A percentile compares a stretch with the other conserved stretches of the same genome.
Conservation (phyloP, 2,113 vertebrate species). For the Pedetes capensis region DNA sequence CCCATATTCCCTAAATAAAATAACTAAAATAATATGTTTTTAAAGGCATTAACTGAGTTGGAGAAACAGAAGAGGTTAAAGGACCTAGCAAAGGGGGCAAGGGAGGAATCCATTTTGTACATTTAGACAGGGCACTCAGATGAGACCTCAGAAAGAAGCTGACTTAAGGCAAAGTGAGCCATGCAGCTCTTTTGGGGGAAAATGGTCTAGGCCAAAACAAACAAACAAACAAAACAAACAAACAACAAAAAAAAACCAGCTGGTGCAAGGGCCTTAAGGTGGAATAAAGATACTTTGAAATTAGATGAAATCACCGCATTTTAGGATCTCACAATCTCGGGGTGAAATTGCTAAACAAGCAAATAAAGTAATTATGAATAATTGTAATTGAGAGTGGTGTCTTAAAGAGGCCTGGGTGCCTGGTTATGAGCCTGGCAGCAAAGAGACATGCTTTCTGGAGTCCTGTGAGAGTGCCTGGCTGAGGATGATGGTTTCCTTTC, state of each 20-base stretch:
- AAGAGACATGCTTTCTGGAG: neutral
- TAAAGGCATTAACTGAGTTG: neutral
- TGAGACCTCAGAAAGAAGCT: neutral
- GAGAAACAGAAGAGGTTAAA: neutral
- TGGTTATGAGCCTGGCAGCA: neutral
- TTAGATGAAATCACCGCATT: neutral
- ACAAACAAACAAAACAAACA: too few relatives aligned
- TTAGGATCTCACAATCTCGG: neutral
- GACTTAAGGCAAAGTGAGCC: neutral
- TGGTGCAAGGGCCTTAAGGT: too few relatives aligned
- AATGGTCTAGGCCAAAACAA: neutral
- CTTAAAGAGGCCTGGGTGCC: neutral
- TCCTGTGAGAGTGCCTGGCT: neutral
- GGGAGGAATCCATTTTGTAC: neutral
- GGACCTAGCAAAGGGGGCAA: neutral
- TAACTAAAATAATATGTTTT: neutral
- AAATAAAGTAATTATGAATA: slow-evolving; percentile 23
- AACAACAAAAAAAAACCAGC: too few relatives aligned
- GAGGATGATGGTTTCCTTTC: neutral
- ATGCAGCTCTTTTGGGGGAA: fast-evolving
- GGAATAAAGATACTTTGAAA: too few relatives aligned
- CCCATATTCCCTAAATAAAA: neutral
- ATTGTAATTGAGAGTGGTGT: neutral
- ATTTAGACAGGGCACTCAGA: neutral
- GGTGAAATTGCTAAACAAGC: slow-evolving; percentile 18